phyloP scores from a whole-genome alignment of 2,888 invertebrate genomes.

The Plusia festucae region DNA sequence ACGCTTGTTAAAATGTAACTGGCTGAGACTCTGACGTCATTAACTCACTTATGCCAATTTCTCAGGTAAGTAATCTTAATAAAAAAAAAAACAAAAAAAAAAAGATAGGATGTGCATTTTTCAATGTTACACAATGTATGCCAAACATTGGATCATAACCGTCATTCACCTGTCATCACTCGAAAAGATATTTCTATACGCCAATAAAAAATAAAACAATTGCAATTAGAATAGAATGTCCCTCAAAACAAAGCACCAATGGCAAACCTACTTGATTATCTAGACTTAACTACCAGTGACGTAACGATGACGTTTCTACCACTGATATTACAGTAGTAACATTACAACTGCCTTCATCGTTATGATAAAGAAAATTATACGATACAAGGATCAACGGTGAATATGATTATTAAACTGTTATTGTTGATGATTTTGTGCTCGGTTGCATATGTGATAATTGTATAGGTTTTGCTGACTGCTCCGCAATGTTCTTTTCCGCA shows the following conservation, averaged over 20 bases:
- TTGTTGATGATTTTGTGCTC: background rate
- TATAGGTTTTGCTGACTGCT: background rate
- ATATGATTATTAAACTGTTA: slow-evolving; percentile 47
- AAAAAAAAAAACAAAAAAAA: too few species aligned
- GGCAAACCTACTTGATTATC: slow-evolving; percentile 19
- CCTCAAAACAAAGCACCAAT: background rate
- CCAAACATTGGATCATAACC: too few species aligned
- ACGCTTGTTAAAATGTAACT: too few species aligned
- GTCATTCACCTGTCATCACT: too few species aligned
- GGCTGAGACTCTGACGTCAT: too few species aligned
- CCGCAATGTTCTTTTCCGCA: background rate
- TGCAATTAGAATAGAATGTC: background rate
- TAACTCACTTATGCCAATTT: too few species aligned
- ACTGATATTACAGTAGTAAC: slow-evolving; percentile 32
- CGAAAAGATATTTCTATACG: background rate
- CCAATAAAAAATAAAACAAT: background rate
- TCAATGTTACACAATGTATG: too few species aligned
- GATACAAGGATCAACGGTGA: slow-evolving; percentile 48
- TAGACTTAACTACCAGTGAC: slow-evolving; percentile 36
- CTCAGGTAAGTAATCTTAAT: too few species aligned
- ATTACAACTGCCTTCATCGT: slow-evolving; percentile 23
- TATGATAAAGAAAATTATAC: slow-evolving; percentile 48
- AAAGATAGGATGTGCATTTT: too few species aligned
- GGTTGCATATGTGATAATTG: slow-evolving; percentile 32
- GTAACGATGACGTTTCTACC: slow-evolving; percentile 35